Base-by-base conservation (phyloP, 2,888 invertebrate genomes). In the Chrysina gloriosa region DNA sequence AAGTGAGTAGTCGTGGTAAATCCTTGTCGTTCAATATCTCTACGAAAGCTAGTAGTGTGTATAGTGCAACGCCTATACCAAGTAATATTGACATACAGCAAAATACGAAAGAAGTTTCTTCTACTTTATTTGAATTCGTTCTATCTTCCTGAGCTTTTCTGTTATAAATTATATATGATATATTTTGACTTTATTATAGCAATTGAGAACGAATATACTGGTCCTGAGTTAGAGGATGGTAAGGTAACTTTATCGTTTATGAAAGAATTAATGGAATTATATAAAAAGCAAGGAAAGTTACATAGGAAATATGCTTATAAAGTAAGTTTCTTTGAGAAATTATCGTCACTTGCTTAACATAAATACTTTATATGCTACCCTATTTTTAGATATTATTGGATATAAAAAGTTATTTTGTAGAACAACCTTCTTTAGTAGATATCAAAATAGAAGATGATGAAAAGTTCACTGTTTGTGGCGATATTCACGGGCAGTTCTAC, bases 401-500 rank as follows among this genome's bases (percentile, higher is more conserved):
- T 77, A 90, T 96, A 9, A 95, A 95, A 84, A 85, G 89, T 9
- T 92, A 92, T 81, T 91, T 98, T 77, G 90, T 90, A 85, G 88
- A 87, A 63, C 94, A 93, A 80, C 93, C 96, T 21, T 93, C 97
- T 6, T 85, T 99, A 73, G 90, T 99, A 1, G 95, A 98, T 81
- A 93, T 99, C 65, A 87, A 87, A 70, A 94, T 99, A 73, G 91
- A 91, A 1, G 92, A 93, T 77, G 90, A 92, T 29, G 87, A 90
- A 69, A 97, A 98, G 84, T 98, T 99, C 83, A 99, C 98, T 42
- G 94, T 99, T 58, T 99, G 98, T 83, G 98, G 98, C 7, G 98
- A 99, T 84, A 95, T 99, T 74, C 99, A 99, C 82, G 99, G 99
- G 64, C 99, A 99, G 84, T 99, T 91, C 86, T 99, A 96, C 82